A percentile compares a stretch with the other conserved stretches of the same genome.
Evolutionary conservation across 64 coral and sea anemone species (phyloP).

Genomic region (Montipora cactus): DNA sequence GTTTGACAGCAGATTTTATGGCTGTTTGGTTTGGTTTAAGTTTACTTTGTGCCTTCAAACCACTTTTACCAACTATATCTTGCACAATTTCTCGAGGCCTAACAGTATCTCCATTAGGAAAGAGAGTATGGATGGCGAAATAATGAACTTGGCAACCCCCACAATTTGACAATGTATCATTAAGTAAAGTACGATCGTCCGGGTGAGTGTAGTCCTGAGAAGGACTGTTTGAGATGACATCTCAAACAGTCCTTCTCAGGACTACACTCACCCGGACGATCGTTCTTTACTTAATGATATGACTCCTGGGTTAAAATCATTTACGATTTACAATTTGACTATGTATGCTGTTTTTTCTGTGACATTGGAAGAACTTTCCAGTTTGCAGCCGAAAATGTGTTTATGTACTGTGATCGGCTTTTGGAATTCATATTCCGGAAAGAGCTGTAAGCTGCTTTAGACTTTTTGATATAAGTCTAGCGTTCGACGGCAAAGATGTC

Average conservation of each 20-base stretch:
- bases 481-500: background rate
- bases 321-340: too few relatives aligned
- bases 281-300: too few relatives aligned
- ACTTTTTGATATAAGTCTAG: background rate
- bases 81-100: background rate
- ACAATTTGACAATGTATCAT: background rate
- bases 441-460: background rate
- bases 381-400: background rate
- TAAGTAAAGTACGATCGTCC: too few relatives aligned
- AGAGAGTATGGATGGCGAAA: background rate
- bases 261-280: too few relatives aligned
- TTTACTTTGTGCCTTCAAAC: background rate
- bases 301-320: too few relatives aligned
- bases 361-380: slow-evolving; percentile 6
- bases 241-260: too few relatives aligned
- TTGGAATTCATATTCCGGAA: slow-evolving; percentile 12
- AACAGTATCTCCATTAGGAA: background rate
- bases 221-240: too few relatives aligned
- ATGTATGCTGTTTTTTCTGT: background rate
- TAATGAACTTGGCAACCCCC: background rate
- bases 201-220: too few relatives aligned
- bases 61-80: background rate
- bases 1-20: slow-evolving; percentile 9
- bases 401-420: background rate
- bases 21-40: slow-evolving; percentile 9